Evolutionary conservation across 2,797 vertebrate genomes (phyloP).

Genomic region (Leptoclinus maculatus): DNA sequence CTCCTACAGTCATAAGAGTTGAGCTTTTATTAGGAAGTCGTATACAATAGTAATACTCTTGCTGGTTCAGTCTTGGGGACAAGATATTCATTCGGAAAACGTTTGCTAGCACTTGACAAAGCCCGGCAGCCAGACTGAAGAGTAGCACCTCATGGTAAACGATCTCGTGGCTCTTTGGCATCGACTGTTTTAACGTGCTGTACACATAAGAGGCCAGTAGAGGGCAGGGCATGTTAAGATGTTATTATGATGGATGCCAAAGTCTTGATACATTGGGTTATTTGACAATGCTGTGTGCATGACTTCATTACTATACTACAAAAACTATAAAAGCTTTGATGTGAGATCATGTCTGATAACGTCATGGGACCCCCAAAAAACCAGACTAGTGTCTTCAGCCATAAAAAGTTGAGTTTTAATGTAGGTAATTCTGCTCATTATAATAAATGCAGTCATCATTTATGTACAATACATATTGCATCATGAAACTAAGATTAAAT

Average conservation of each 20-base stretch:
- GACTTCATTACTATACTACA: background rate
- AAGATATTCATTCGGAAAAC: background rate
- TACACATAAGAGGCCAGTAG: slow-evolving; percentile 36
- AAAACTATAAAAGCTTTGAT: slow-evolving; percentile 1
- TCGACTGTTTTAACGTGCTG: background rate
- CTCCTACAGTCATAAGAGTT: background rate
- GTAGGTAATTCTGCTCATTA: background rate
- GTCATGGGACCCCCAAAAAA: background rate
- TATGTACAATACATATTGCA: background rate
- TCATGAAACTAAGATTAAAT: background rate
- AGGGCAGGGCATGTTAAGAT: slow-evolving; percentile 26
- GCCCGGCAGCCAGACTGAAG: background rate
- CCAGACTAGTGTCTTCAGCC: background rate
- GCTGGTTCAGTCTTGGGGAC: background rate
- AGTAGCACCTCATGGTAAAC: background rate
- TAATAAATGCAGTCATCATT: background rate
- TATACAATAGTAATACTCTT: background rate
- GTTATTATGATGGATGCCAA: background rate
- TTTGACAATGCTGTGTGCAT: background rate
- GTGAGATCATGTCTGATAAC: background rate
- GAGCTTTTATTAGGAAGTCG: background rate
- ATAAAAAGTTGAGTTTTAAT: background rate
- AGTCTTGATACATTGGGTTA: background rate
- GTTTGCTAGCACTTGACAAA: background rate
- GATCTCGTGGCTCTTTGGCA: background rate